Evolutionary conservation across 2,888 invertebrate genomes (phyloP).

Genomic region (Ditylenchus weischeri): DNA sequence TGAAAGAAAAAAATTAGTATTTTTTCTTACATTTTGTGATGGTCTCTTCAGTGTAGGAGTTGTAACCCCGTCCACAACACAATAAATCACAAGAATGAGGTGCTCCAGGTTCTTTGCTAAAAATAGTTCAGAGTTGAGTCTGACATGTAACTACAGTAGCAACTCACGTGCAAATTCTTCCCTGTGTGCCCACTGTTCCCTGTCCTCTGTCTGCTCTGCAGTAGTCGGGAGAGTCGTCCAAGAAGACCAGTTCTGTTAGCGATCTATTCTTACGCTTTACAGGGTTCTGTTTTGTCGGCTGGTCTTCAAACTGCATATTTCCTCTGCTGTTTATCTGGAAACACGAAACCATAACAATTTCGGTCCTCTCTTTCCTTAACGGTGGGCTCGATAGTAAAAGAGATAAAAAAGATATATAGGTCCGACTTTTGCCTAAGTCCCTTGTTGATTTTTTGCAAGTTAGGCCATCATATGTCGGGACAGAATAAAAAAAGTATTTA

Average conservation of each 20-base stretch:
- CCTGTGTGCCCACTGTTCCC: conserved; percentile 56
- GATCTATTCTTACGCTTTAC: conserved; percentile 28
- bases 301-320: conserved; percentile 51
- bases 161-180: conserved; percentile 53
- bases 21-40: conserved; percentile 12
- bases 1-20: too few relatives aligned
- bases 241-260: conserved; percentile 78
- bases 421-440: too few relatives aligned
- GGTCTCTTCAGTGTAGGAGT: conserved; percentile 47
- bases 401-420: too few relatives aligned
- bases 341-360: background rate
- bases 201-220: conserved; percentile 65
- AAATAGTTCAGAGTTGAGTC: conserved; percentile 45
- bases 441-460: too few relatives aligned
- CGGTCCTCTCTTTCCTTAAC: too few relatives aligned
- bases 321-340: conserved; percentile 42
- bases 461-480: too few relatives aligned
- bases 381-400: too few relatives aligned
- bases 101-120: conserved; percentile 45
- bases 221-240: conserved; percentile 91
- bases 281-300: conserved; percentile 30
- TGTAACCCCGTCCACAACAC: conserved; percentile 58
- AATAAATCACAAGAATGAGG: conserved; percentile 55
- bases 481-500: too few relatives aligned
- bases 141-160: conserved; percentile 41